Conservation (phyloP, 2,113 vertebrate genomes). For the Callipepla squamata region DNA sequence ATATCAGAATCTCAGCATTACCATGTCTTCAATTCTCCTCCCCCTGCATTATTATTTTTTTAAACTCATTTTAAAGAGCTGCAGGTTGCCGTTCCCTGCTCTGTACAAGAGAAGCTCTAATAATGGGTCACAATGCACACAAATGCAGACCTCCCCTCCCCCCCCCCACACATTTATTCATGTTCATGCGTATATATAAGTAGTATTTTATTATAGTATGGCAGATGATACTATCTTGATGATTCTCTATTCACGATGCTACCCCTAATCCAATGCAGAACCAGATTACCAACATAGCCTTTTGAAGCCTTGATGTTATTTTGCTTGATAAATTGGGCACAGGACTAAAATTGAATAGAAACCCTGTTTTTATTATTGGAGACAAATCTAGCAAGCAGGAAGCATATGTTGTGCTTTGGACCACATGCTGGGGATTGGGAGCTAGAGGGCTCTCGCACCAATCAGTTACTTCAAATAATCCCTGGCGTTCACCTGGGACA, state of each 20-base stretch:
- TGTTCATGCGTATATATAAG: not conserved
- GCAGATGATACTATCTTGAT: conserved; percentile 22
- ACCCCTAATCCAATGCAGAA: conserved; percentile 38
- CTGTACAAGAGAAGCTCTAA: not conserved
- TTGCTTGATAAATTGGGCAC: conserved; percentile 70
- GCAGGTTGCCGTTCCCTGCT: conserved; percentile 37
- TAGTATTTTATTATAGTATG: not conserved
- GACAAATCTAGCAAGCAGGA: conserved; percentile 76
- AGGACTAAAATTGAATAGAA: conserved; percentile 75
- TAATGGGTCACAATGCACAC: conserved; percentile 3
- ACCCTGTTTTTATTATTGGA: conserved; percentile 76
- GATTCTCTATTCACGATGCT: not conserved
- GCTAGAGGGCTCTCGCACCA: conserved; percentile 68
- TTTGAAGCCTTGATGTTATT: conserved; percentile 64
- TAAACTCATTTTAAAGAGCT: conserved; percentile 10
- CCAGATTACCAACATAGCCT: conserved; percentile 49
- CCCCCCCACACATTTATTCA: rapidly evolving
- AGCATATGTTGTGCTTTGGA: conserved; percentile 67
- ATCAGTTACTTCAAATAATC: conserved; percentile 74
- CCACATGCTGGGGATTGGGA: conserved; percentile 66
- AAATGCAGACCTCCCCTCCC: not conserved
- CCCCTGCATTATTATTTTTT: not conserved
- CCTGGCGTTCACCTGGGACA: conserved; percentile 42
- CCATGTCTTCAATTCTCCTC: not conserved
- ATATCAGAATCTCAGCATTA: not conserved